Percentiles rank a stretch among this genome's conserved stretches.
Conservation (phyloP, 2,113 vertebrate genomes). For the Grantiella picta region DNA sequence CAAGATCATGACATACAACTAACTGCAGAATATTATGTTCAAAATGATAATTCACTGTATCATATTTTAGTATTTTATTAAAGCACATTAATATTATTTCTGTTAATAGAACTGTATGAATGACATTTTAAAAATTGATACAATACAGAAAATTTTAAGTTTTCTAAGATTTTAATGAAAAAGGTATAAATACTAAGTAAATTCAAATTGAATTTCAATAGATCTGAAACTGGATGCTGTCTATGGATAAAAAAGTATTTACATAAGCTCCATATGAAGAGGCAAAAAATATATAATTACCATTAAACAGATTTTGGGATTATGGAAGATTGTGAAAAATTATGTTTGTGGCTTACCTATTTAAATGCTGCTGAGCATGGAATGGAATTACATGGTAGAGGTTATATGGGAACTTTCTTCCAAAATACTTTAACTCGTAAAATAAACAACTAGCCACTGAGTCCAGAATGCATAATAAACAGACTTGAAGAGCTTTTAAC, state of each 20-base stretch:
- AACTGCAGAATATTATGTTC: background rate
- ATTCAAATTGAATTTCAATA: background rate
- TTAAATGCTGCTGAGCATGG: background rate
- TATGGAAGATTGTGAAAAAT: background rate
- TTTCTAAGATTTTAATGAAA: background rate
- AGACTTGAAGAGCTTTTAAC: background rate
- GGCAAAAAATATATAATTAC: background rate
- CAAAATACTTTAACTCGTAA: background rate
- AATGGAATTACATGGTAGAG: background rate
- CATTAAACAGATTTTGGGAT: background rate
- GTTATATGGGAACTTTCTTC: background rate
- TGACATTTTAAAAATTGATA: background rate
- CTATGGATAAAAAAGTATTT: background rate
- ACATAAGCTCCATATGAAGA: background rate
- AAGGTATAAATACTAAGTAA: background rate
- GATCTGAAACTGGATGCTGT: background rate
- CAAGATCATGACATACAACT: background rate
- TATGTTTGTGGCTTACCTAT: background rate
- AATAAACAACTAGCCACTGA: background rate
- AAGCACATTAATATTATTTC: background rate
- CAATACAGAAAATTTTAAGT: background rate
- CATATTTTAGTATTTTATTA: background rate
- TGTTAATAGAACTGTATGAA: background rate
- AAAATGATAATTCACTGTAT: background rate
- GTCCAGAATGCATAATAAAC: background rate